phyloP scores from a whole-genome alignment of 2,888 invertebrate species.

The Ochlodes sylvanus region DNA sequence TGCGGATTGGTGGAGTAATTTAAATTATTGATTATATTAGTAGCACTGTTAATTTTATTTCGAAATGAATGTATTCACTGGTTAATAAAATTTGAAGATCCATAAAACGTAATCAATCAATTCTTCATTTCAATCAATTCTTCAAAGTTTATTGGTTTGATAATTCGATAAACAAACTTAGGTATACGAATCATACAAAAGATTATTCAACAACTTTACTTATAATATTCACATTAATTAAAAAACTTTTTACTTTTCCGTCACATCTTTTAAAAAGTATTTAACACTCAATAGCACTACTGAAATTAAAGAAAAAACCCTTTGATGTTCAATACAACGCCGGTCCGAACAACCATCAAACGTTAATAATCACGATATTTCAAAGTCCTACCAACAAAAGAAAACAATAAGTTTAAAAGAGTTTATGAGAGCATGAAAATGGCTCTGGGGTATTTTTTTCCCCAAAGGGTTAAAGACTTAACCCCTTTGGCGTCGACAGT shows the following conservation, averaged over 20 bases:
- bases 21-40: too few species aligned
- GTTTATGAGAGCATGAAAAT: constrained; percentile 73
- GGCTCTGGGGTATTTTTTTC: constrained; percentile 67
- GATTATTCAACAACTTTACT: neutral
- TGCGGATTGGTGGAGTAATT: too few species aligned
- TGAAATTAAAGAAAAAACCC: constrained; percentile 42
- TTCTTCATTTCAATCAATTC: too few species aligned
- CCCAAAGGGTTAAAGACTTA: constrained; percentile 72
- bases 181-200: too few species aligned
- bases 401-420: constrained; percentile 80
- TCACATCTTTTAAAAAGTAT: too few species aligned
- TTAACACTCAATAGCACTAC: constrained; percentile 24
- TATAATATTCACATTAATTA: neutral
- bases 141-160: too few species aligned
- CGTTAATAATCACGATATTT: constrained; percentile 77
- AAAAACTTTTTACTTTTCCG: too few species aligned
- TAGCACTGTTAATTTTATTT: too few species aligned
- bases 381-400: constrained; percentile 73
- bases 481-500: constrained; percentile 73
- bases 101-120: too few species aligned
- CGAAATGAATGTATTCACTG: too few species aligned
- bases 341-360: constrained; percentile 69
- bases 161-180: too few species aligned
- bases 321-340: constrained; percentile 43
- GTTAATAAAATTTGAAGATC: too few species aligned